Base-by-base conservation (phyloP, 1,140 invertebrate species). In the Philotrypesis tridentata region DNA sequence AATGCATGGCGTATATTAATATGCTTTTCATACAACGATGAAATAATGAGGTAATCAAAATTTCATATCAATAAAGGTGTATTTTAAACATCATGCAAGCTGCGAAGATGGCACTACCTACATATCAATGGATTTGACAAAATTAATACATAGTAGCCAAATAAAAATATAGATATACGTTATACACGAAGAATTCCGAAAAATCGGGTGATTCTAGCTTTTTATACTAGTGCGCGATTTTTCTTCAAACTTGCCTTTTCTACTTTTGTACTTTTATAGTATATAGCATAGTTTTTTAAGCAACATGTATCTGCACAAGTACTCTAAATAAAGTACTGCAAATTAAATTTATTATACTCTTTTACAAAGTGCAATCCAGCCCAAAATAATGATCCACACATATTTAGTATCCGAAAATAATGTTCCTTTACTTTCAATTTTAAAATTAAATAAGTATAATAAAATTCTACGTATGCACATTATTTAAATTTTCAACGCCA, bases 191-290 rank as follows among this genome's bases (percentile, higher is more conserved):
- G 29, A 71, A 68, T 67, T 21, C 25, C 29, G 48, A 43, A 40
- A 1, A 67, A 29, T 48, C 55, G 37, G 12, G 27, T 43, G 1
- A 63, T 61, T 71, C 23, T 43, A 77, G 65, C 48, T 82, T 82
- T 75, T 82, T 76, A 27, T 70, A 76, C 65, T 23, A 82, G 48
- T 76, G 48, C 7, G 60, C 40, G 43, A 67, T 65, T 82, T 78
- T 82, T 48, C 65, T 76, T 71, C 25, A 21, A 82, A 63, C 61
- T 77, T 78, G 60, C 75, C 80, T 82, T 82, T 82, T 76, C 74
- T 78, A 82, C 68, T 78, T 82, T 82, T 82, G 12, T 78, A 78
- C 43, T 82, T 82, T 78, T 78, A 40, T 82, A 82, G 40, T 43
- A 43, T 63, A 70, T 73, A 72, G 68, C 60, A 61, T 82, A 29